Conservation (phyloP, 2,888 invertebrate genomes). For the Geotrupes spiniger region DNA sequence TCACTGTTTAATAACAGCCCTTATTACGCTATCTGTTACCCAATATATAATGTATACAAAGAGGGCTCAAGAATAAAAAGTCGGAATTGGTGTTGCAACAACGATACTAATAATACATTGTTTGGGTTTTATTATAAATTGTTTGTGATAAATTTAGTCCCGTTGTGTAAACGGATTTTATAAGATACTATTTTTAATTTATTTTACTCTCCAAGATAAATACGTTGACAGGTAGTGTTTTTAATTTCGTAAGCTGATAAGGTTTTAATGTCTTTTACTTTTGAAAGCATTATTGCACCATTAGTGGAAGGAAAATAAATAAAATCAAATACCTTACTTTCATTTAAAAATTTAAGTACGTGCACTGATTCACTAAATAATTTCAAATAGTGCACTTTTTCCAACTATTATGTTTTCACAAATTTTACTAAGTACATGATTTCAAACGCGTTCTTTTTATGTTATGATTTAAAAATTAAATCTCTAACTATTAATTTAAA, state of each 20-base stretch:
- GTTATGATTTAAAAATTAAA: too few relatives aligned
- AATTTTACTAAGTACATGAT: too few relatives aligned
- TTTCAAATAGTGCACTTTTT: too few relatives aligned
- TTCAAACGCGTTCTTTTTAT: too few relatives aligned
- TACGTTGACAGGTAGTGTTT: constrained; percentile 4
- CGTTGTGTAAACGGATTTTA: constrained; percentile 12
- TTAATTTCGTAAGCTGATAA: constrained; percentile 1
- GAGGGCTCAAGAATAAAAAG: constrained; percentile 15
- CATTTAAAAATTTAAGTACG: not conserved
- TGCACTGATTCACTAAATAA: too few relatives aligned
- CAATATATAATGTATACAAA: constrained; percentile 19
- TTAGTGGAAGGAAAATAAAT: constrained; percentile 5
- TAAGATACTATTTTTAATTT: constrained; percentile 5
- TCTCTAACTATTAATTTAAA: too few relatives aligned
- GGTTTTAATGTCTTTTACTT: constrained; percentile 2
- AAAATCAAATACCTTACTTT: constrained; percentile 1
- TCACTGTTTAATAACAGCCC: constrained; percentile 20
- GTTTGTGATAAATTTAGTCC: constrained; percentile 18
- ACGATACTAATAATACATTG: constrained; percentile 18
- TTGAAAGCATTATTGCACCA: too few relatives aligned
- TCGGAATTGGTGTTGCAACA: constrained; percentile 18
- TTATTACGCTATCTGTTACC: constrained; percentile 18
- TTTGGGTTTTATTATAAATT: constrained; percentile 20
- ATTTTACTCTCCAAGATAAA: not conserved
- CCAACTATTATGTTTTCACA: too few relatives aligned